Conservation (phyloP, 2,797 vertebrate genomes). For the Hephaestus fuliginosus region DNA sequence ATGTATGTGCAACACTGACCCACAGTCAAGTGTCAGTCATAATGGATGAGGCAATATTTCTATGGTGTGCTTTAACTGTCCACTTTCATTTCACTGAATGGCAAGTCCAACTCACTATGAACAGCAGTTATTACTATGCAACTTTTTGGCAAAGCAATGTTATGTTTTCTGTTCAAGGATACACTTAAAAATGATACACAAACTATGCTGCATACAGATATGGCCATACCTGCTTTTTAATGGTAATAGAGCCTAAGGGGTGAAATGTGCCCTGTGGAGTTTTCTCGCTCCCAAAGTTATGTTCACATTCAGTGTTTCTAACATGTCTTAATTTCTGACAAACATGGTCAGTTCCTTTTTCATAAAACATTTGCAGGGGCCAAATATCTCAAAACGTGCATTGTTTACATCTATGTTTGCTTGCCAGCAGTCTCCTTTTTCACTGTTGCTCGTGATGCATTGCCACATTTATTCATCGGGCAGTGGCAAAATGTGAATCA, state of each 20-base stretch:
- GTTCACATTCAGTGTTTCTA: slow-evolving; percentile 10
- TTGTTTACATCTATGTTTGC: neutral
- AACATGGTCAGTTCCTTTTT: neutral
- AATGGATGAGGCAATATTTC: slow-evolving; percentile 9
- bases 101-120: slow-evolving; percentile 2
- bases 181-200: slow-evolving; percentile 19
- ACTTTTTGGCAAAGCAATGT: slow-evolving; percentile 18
- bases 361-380: neutral
- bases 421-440: neutral
- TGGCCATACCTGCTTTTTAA: slow-evolving; percentile 29
- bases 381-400: neutral
- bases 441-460: neutral
- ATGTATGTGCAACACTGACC: slow-evolving; percentile 40
- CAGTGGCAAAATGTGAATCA: neutral
- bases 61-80: neutral
- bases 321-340: neutral
- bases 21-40: slow-evolving; percentile 24
- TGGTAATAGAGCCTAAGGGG: slow-evolving; percentile 16
- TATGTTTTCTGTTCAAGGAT: slow-evolving; percentile 22
- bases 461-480: neutral
- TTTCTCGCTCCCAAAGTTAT: slow-evolving; percentile 1
- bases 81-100: slow-evolving; percentile 16
- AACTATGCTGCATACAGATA: slow-evolving; percentile 42
- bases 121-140: neutral
- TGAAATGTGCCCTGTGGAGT: slow-evolving; percentile 60